Evolutionary conservation across 2,113 vertebrate genomes (phyloP), one percentile per base, ranked within the genome.

Genomic region (Sinocyclocheilus maitianheensis): DNA sequence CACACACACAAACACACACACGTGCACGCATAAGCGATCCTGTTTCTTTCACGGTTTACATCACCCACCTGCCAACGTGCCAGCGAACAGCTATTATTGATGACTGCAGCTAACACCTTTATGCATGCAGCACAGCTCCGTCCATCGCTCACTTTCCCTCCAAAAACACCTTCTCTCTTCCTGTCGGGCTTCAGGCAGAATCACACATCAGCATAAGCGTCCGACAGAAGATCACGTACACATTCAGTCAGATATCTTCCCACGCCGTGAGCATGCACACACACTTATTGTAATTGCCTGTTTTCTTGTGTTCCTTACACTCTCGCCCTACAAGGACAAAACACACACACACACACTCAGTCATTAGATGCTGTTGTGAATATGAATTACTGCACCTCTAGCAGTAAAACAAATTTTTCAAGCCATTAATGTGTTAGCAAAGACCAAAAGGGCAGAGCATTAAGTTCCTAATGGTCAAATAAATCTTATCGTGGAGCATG

Each of bases 391-490:
- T 55, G 46, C 71, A 67, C 81, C 40, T 51, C 30, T n/a, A 86
- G 87, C 76, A 76, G 80, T 76, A 84, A 62, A 88, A 84, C 65
- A 83, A 12, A 67, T 76, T 74, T 83, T 58, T 72, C 58, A 22
- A 83, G 58, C 37, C 79, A 78, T 86, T 83, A 74, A 34, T 85
- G 83, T 86, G 79, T 72, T 85, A 78, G 78, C 22, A 78, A 78
- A 83, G 72, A 20, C 79, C 69, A 86, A 74, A 82, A 82, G 85
- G 58, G 71, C 60, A 67, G 74, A 63, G 43, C 79, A 86, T 82
- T 86, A 86, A 48, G 24, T 76, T 86, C 79, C 74, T 86, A 86
- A 86, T 86, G 71, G 80, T 72, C 14, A 77, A 83, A 85, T 77
- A 85, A 78, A 85, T 83, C 77, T 76, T 67, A 63, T 71, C 40